Conservation (phyloP, 2,888 invertebrate genomes). For the Agrilus biguttatus region DNA sequence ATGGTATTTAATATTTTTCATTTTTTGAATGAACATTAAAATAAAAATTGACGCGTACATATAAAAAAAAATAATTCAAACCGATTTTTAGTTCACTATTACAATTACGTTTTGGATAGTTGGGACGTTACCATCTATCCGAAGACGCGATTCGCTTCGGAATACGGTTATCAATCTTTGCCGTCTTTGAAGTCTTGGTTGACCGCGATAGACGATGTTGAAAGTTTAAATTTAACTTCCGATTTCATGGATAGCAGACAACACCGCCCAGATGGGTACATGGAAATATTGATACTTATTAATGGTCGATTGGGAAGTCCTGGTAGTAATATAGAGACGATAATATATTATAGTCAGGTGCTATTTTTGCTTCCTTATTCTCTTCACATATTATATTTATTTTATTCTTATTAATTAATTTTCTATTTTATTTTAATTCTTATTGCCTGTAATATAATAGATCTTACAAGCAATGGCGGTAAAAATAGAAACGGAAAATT, state of each 20-base stretch:
- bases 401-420: neutral
- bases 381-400: no score
- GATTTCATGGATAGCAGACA: conserved; percentile 65
- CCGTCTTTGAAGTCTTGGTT: conserved; percentile 58
- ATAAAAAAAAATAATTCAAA: no score
- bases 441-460: conserved; percentile 39
- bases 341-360: conserved; percentile 77
- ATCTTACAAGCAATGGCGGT: conserved; percentile 80
- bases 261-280: conserved; percentile 67
- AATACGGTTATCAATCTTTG: conserved; percentile 89
- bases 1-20: conserved; percentile 37
- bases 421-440: neutral
- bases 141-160: conserved; percentile 78
- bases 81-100: conserved; percentile 60
- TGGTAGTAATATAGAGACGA: conserved; percentile 37
- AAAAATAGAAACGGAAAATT: conserved; percentile 72
- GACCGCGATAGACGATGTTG: conserved; percentile 37
- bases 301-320: conserved; percentile 48
- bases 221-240: conserved; percentile 39
- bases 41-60: no score
- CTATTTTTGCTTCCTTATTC: conserved; percentile 9
- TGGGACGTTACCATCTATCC: conserved; percentile 72
- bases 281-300: conserved; percentile 46
- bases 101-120: conserved; percentile 67
- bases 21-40: no score